phyloP scores from a whole-genome alignment of 2,888 invertebrate species.

The Andrena camellia region DNA sequence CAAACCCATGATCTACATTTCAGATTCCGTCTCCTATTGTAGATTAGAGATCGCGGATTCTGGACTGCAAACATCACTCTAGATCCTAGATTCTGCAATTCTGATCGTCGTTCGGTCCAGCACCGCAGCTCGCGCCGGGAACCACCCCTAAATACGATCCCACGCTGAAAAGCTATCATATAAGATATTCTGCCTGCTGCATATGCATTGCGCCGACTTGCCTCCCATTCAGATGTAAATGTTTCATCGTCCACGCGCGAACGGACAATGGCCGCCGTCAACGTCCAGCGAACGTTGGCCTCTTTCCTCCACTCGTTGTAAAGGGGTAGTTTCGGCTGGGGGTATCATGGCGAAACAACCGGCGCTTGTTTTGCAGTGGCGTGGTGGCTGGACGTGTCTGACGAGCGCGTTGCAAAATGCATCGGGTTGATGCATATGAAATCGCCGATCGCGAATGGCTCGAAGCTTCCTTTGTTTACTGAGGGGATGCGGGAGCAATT shows the following conservation, averaged over 20 bases:
- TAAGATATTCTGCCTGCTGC: conserved; percentile 37
- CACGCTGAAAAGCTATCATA: conserved; percentile 40
- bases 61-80: not conserved
- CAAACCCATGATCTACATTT: not conserved
- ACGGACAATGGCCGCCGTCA: conserved; percentile 24
- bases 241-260: not conserved
- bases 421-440: too few species aligned
- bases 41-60: not conserved
- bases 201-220: conserved; percentile 50
- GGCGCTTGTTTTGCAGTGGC: conserved; percentile 2
- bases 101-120: not conserved
- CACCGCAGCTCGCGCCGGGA: not conserved
- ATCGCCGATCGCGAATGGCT: too few species aligned
- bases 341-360: not conserved
- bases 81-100: not conserved
- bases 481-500: too few species aligned
- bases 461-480: too few species aligned
- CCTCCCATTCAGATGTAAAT: conserved; percentile 60
- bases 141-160: conserved; percentile 23
- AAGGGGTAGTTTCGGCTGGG: too few species aligned
- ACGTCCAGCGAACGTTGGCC: conserved; percentile 1
- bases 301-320: conserved; percentile 23
- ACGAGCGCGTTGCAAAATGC: conserved; percentile 16
- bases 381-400: conserved; percentile 1
- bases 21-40: not conserved